These are phyloP conservation scores for Urechis unicinctus DNA, from an alignment of 2,888 invertebrate genomes.

Conservation along the genomic window DNA sequence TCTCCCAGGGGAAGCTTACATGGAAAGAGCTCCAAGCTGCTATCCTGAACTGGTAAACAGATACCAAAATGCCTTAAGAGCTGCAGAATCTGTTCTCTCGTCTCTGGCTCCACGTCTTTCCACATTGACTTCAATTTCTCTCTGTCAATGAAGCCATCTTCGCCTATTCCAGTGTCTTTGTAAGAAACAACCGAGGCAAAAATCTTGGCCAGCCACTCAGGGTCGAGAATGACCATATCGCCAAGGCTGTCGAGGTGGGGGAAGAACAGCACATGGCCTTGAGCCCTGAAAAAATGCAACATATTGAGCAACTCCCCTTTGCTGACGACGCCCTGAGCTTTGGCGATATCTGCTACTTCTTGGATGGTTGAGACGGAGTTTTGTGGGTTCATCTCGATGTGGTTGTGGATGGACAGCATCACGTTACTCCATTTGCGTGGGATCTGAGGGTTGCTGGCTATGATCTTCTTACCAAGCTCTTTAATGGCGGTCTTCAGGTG, in stretches of 20 bases:
- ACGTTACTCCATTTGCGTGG: constrained; percentile 19
- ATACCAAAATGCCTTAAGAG: constrained; percentile 20
- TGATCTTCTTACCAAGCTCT: constrained; percentile 9
- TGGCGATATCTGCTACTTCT: constrained; percentile 12
- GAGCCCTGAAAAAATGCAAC: constrained; percentile 21
- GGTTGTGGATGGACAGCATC: constrained; percentile 18
- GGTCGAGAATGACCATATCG: constrained; percentile 22
- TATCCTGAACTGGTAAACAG: constrained; percentile 16
- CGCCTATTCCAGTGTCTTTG: constrained; percentile 16
- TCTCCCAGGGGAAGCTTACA: constrained; percentile 21
- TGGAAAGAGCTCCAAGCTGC: constrained; percentile 18
- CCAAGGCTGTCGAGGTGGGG: constrained; percentile 14
- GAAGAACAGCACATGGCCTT: constrained; percentile 20
- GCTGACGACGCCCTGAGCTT: constrained; percentile 13
- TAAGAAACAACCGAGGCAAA: constrained; percentile 19
- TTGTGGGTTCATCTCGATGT: constrained; percentile 9
- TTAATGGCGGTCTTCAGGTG: constrained; percentile 18
- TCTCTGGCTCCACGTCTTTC: constrained; percentile 4
- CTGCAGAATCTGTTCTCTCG: constrained; percentile 11
- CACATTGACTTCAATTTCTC: constrained; percentile 11
- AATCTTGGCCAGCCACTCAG: constrained; percentile 21
- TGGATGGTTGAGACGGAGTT: constrained; percentile 10
- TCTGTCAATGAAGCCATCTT: constrained; percentile 17
- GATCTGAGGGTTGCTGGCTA: constrained; percentile 16
- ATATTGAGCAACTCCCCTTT: constrained; percentile 15